Conservation (phyloP, 1,140 invertebrate genomes). For the Cryptotermes secundus region DNA sequence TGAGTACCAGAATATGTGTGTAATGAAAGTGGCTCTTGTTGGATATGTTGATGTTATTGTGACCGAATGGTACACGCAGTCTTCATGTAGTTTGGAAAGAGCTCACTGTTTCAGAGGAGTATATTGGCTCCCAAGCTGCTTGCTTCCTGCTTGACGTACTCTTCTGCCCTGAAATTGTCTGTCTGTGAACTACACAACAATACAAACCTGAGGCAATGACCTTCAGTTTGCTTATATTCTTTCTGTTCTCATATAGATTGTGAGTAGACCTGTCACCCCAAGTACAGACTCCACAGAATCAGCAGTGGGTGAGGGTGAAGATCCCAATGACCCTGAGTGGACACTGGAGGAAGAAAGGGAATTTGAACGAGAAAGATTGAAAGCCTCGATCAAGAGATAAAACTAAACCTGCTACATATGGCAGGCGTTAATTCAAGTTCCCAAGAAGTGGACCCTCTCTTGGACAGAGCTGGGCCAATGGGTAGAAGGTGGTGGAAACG, state of each 20-base stretch:
- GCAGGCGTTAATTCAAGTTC: not conserved
- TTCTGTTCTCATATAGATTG: slow-evolving; percentile 4
- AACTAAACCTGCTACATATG: not conserved
- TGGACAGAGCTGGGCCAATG: not conserved
- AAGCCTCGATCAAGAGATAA: slow-evolving; percentile 23
- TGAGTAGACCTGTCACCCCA: slow-evolving; percentile 26
- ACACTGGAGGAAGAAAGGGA: slow-evolving; percentile 40
- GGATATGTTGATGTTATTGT: too few relatives aligned
- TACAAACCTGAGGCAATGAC: too few relatives aligned
- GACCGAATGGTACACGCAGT: too few relatives aligned
- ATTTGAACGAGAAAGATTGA: slow-evolving; percentile 27
- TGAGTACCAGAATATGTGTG: not conserved
- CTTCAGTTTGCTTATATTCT: too few relatives aligned
- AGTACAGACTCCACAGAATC: slow-evolving; percentile 58
- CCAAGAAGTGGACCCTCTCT: not conserved
- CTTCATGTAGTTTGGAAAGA: too few relatives aligned
- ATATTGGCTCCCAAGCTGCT: too few relatives aligned
- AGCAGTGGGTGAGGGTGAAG: slow-evolving; percentile 57
- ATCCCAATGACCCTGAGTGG: slow-evolving; percentile 83
- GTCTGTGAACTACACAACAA: too few relatives aligned
- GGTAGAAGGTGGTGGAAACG: not conserved
- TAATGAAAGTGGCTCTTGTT: not conserved
- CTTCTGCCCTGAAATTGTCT: too few relatives aligned
- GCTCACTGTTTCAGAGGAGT: too few relatives aligned
- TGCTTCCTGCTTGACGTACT: too few relatives aligned